phyloP scores from a whole-genome alignment of 2,888 invertebrate species.

The Stratiomys singularior region DNA sequence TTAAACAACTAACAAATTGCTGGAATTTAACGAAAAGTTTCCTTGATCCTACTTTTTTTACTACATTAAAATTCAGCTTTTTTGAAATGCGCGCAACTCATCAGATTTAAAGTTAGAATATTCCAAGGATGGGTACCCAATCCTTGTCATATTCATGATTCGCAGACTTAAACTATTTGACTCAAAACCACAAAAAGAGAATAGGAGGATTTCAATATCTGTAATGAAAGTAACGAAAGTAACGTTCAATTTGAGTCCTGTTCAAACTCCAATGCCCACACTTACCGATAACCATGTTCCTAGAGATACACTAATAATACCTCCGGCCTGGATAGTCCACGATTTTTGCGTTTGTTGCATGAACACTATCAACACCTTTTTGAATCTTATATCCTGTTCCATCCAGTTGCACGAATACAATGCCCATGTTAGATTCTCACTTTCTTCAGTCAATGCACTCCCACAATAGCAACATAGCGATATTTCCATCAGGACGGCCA shows the following conservation, averaged over 20 bases:
- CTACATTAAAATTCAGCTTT: no score
- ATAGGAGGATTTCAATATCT: constrained; percentile 38
- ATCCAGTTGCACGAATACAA: constrained; percentile 70
- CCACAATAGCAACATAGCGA: constrained; percentile 70
- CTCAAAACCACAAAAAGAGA: constrained; percentile 39
- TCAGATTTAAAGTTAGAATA: no score
- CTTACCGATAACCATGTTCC: constrained; percentile 69
- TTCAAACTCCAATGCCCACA: not conserved
- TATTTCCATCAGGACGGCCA: constrained; percentile 69
- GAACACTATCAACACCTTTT: constrained; percentile 66
- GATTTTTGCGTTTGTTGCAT: constrained; percentile 68
- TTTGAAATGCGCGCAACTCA: no score
- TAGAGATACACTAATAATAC: constrained; percentile 67
- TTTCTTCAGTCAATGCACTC: constrained; percentile 67
- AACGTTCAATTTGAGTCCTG: not conserved
- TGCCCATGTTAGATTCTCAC: constrained; percentile 66
- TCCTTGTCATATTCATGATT: no score
- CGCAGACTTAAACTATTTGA: not conserved
- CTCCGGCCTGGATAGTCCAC: constrained; percentile 68
- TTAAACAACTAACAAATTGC: no score
- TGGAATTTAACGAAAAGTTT: no score
- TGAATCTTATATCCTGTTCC: constrained; percentile 66
- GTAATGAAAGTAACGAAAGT: not conserved
- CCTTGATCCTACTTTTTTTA: no score
- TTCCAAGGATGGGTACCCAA: no score